Evolutionary conservation across 2,888 invertebrate species (phyloP), one percentile per base, ranked within the genome.

Genomic region (Ypsolopha scabrella): DNA sequence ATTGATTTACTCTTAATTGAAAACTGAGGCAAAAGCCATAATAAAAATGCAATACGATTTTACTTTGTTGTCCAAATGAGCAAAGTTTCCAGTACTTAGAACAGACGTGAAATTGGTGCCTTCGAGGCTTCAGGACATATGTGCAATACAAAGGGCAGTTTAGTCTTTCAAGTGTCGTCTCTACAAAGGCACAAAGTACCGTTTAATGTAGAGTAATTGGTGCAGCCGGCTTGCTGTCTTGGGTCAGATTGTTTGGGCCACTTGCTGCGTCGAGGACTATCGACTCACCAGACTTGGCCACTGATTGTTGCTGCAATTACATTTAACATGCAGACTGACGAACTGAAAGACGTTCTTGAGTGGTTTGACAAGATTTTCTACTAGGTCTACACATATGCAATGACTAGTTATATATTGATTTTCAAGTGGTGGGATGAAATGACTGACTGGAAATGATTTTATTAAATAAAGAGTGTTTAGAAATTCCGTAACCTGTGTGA

Each of bases 261-360:
- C 54, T 58, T 51, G 47, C 51, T 13, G 52, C 51, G 34, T 47
- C 47, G 41, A 55, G 57, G 50, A 52, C 52, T 54, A 55, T 56
- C 50, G 57, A 55, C 56, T 55, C 24, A 53, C 41, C 52, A 43
- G 37, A 36, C 47, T 35, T 47, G 53, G 48, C 47, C 49, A 44
- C 54, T 56, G 58, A 59, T 59, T 55, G 55, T 51, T 51, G 51
- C 50, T 24, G 46, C 53, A 55, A 59, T 57, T 57, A 58, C 54
- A 24, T 24, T 24, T 24, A 24, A 24, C 24, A 24, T 24, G 24
- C 24, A 24, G 24, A 24, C 24, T 38, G 9, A 38, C 9, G 38
- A 38, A 38, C 38, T 6, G 38, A 38, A 6, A n/a, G 38, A 38
- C 8, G 24, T 24, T 24, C 4, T 24, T 4, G 24, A 24, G 24